These are phyloP conservation scores for Nomia melanderi DNA, from an alignment of 1,140 invertebrate species.

Conservation along the genomic window DNA sequence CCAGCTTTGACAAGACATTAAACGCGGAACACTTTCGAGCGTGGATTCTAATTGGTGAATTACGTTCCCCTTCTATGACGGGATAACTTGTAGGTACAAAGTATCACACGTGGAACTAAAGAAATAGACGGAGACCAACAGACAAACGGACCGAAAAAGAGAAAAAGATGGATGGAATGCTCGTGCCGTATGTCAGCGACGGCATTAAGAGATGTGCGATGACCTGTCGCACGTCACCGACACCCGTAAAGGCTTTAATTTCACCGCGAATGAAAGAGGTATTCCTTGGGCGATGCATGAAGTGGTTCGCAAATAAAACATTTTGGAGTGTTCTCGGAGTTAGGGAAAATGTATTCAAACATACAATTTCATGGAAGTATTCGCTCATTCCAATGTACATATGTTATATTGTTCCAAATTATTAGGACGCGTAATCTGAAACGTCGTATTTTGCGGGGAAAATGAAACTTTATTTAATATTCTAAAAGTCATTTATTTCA, in stretches of 20 bases:
- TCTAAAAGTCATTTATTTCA: too few relatives aligned
- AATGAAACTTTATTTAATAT: too few relatives aligned
- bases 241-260: conserved; percentile 62
- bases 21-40: neutral
- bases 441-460: too few relatives aligned
- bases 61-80: neutral
- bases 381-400: too few relatives aligned
- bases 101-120: neutral
- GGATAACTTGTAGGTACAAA: neutral
- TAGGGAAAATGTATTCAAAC: too few relatives aligned
- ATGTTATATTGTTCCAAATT: too few relatives aligned
- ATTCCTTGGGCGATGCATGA: conserved; percentile 34
- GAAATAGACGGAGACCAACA: too few relatives aligned
- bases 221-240: conserved; percentile 32
- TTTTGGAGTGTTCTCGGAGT: conserved; percentile 30
- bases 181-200: conserved; percentile 10
- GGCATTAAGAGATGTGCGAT: conserved; percentile 39
- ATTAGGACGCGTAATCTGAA: too few relatives aligned
- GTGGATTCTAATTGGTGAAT: neutral
- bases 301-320: conserved; percentile 73
- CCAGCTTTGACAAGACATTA: neutral
- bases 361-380: too few relatives aligned
- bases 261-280: conserved; percentile 42
- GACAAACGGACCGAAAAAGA: too few relatives aligned
- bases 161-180: too few relatives aligned